phyloP scores from a whole-genome alignment of 2,888 invertebrate species.

The Agrilus cyanescens region DNA sequence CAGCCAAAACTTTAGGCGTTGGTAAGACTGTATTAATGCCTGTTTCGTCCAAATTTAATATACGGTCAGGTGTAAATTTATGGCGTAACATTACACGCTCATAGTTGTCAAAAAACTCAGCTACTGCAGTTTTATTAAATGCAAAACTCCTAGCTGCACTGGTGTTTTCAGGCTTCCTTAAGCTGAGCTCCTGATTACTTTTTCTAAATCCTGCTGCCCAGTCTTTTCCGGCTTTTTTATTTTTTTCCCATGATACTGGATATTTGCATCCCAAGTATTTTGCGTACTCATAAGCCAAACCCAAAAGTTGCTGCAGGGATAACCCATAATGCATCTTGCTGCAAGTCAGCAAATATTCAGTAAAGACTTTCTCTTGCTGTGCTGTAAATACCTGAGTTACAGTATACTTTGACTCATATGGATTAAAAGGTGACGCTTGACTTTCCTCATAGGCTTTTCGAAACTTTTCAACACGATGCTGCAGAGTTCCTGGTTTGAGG shows the following conservation, averaged over 20 bases:
- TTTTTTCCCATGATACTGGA: conserved; percentile 5
- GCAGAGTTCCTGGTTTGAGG: conserved; percentile 3
- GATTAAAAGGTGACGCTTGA: not conserved
- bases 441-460: conserved; percentile 1
- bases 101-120: conserved; percentile 9
- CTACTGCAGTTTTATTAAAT: conserved; percentile 7
- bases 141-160: conserved; percentile 11
- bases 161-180: conserved; percentile 17
- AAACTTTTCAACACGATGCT: conserved; percentile 3
- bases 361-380: conserved; percentile 12
- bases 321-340: conserved; percentile 20
- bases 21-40: conserved; percentile 19
- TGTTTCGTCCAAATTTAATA: conserved; percentile 22
- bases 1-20: conserved; percentile 14
- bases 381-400: conserved; percentile 15
- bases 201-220: conserved; percentile 13
- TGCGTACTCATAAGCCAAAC: conserved; percentile 10
- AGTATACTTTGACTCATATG: conserved; percentile 11
- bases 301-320: conserved; percentile 10
- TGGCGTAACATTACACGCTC: conserved; percentile 8
- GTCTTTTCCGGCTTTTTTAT: conserved; percentile 10
- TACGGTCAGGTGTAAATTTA: conserved; percentile 12
- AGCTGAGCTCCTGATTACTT: conserved; percentile 7
- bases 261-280: conserved; percentile 3
- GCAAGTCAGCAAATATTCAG: conserved; percentile 14